These are phyloP conservation scores for Lepus americanus DNA, from an alignment of 2,113 vertebrate genomes.

Conservation along the genomic window DNA sequence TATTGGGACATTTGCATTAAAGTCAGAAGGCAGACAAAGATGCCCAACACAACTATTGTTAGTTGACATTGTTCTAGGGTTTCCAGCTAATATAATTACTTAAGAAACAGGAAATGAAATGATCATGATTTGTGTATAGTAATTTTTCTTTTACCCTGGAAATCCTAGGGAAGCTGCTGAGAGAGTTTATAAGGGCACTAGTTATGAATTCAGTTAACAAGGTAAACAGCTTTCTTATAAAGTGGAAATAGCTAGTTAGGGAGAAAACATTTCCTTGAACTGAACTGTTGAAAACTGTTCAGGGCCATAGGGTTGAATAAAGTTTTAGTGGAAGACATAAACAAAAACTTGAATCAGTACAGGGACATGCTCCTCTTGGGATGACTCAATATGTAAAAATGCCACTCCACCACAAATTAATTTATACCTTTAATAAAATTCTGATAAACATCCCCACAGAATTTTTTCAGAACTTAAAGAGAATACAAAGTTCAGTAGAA, in stretches of 20 bases:
- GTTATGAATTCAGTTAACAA: conserved; percentile 52
- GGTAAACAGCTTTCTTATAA: conserved; percentile 49
- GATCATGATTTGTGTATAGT: conserved; percentile 4
- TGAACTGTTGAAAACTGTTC: conserved; percentile 54
- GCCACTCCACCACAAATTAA: conserved; percentile 64
- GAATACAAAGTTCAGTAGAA: conserved; percentile 53
- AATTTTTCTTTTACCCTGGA: conserved; percentile 46
- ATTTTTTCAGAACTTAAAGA: conserved; percentile 60
- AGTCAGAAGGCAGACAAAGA: conserved; percentile 28
- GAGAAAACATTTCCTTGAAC: conserved; percentile 30
- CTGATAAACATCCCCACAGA: conserved; percentile 62
- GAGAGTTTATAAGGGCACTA: not conserved
- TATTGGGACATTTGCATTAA: conserved; percentile 6
- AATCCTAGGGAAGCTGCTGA: conserved; percentile 17
- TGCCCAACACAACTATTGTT: not conserved
- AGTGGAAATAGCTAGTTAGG: conserved; percentile 35
- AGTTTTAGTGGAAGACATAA: conserved; percentile 59
- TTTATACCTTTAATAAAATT: conserved; percentile 74
- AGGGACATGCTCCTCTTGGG: not conserved
- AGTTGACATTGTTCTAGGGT: conserved; percentile 3
- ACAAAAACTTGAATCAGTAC: conserved; percentile 61
- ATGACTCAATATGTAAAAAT: conserved; percentile 74
- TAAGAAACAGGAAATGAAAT: conserved; percentile 50
- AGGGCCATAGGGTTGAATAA: conserved; percentile 57
- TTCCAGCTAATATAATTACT: conserved; percentile 44